phyloP scores from a whole-genome alignment of 2,888 invertebrate species.

The Blastobasis lacticolella region DNA sequence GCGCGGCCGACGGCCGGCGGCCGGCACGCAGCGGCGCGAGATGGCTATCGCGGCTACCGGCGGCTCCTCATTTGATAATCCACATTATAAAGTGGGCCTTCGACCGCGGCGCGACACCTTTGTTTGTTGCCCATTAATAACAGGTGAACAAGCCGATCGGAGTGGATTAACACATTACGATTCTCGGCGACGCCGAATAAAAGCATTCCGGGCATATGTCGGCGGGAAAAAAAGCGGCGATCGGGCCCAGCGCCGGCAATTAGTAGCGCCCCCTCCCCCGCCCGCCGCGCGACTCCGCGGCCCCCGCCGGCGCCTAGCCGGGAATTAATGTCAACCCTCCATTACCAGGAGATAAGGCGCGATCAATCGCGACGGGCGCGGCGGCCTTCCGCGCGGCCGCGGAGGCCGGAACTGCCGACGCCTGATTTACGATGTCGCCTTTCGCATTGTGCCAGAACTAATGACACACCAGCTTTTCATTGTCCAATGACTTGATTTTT shows the following conservation, averaged over 20 bases:
- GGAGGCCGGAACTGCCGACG: background rate
- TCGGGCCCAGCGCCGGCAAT: constrained; percentile 30
- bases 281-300: constrained; percentile 5
- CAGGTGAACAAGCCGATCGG: constrained; percentile 52
- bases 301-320: constrained; percentile 1
- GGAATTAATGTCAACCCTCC: constrained; percentile 1
- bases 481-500: no score
- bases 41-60: constrained; percentile 9
- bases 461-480: no score
- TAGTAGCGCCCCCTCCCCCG: constrained; percentile 28
- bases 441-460: no score
- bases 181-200: constrained; percentile 55
- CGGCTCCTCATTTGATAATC: constrained; percentile 21
- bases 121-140: constrained; percentile 62
- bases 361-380: background rate
- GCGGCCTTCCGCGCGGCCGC: background rate
- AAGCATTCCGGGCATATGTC: constrained; percentile 60
- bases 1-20: background rate
- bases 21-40: background rate
- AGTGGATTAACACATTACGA: constrained; percentile 71
- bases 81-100: constrained; percentile 23
- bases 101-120: constrained; percentile 13
- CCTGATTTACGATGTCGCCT: background rate
- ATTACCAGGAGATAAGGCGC: constrained; percentile 1
- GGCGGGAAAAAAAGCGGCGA: constrained; percentile 38